Conservation (phyloP, 2,797 vertebrate genomes). For the Acipenser transmontanus region DNA sequence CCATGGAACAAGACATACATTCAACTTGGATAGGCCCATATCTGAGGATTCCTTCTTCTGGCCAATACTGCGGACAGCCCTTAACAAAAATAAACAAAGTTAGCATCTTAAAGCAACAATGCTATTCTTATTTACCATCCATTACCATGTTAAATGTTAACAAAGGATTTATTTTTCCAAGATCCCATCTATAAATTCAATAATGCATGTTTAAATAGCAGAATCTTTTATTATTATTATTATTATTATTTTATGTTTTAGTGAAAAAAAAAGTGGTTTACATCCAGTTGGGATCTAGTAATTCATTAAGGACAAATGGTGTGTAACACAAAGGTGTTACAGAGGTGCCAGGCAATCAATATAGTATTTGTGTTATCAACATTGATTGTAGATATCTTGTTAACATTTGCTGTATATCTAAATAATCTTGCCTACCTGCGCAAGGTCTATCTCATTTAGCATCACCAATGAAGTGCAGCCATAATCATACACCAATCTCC, state of each 20-base stretch:
- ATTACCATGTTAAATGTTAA: too few relatives aligned
- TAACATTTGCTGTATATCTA: too few relatives aligned
- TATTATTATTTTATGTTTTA: slow-evolving; percentile 5
- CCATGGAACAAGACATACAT: slow-evolving; percentile 96
- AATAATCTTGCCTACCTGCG: slow-evolving; percentile 71
- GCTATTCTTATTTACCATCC: neutral
- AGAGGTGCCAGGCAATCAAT: too few relatives aligned
- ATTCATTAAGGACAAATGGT: too few relatives aligned
- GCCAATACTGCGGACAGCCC: slow-evolving; percentile 98
- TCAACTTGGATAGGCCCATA: slow-evolving; percentile 96
- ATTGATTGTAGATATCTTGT: too few relatives aligned
- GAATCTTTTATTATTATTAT: neutral
- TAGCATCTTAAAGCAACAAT: slow-evolving; percentile 4
- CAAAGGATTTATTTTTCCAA: too few relatives aligned
- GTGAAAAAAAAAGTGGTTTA: neutral
- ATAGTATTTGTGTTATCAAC: too few relatives aligned
- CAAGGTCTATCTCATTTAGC: slow-evolving; percentile 93
- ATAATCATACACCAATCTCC: slow-evolving; percentile 97
- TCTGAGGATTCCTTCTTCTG: slow-evolving; percentile 87
- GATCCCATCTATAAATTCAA: too few relatives aligned
- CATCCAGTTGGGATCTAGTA: neutral
- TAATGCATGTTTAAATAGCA: too few relatives aligned
- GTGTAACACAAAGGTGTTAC: too few relatives aligned
- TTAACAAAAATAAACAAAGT: slow-evolving; percentile 37
- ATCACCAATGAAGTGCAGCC: slow-evolving; percentile 96